These are phyloP conservation scores for Psophia crepitans DNA, from an alignment of 2,113 vertebrate genomes.

Conservation along the genomic window DNA sequence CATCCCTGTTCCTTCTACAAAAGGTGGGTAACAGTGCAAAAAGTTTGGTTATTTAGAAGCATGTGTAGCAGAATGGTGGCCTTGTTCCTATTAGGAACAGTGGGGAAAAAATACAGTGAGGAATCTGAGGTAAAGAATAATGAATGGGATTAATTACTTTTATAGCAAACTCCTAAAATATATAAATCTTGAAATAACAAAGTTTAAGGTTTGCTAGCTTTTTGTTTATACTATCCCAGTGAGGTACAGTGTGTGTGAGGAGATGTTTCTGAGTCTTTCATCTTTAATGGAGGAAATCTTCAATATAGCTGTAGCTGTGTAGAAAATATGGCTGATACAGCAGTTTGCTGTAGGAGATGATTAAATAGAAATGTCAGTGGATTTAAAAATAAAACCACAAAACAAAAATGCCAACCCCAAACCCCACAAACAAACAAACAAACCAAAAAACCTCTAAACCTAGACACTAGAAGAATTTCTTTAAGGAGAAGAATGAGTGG, in stretches of 20 bases:
- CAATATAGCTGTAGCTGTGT: not conserved
- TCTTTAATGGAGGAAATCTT: not conserved
- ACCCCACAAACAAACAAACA: not conserved
- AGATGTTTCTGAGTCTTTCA: not conserved
- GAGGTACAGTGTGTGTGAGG: not conserved
- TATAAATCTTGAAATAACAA: not conserved
- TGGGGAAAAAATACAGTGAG: not conserved
- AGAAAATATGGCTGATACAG: not conserved
- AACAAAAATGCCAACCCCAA: fast-evolving
- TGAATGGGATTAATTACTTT: not conserved
- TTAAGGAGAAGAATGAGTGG: not conserved
- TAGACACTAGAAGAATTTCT: not conserved
- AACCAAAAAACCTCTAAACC: not conserved
- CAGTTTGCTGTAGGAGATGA: not conserved
- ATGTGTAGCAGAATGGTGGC: not conserved
- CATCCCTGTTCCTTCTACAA: not conserved
- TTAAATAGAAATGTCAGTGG: not conserved
- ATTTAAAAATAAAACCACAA: not conserved
- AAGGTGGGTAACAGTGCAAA: not conserved
- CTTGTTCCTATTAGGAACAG: not conserved
- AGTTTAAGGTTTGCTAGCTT: not conserved
- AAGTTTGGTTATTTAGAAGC: not conserved
- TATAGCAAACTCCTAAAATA: not conserved
- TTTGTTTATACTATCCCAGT: not conserved
- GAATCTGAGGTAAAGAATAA: not conserved